Base-by-base conservation (phyloP, 2,888 invertebrate genomes). In the Tyria jacobaeae region DNA sequence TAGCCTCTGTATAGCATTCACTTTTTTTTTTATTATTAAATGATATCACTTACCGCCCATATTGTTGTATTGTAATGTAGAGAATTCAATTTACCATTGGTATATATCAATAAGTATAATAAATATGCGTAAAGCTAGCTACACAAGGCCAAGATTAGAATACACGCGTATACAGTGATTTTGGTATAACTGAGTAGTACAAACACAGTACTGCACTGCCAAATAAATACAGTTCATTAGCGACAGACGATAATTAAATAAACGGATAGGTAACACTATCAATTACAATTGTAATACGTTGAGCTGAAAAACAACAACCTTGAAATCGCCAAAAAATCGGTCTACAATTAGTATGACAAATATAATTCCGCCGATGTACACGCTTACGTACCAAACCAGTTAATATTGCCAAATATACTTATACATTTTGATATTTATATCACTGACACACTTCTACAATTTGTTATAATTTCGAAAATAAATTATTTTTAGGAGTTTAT, bases 231-330 rank as follows among this genome's bases (percentile, higher is more conserved):
- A 81, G 79, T 81, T 79, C 66, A 66, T 62, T 68, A 79, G 75
- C 83, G 82, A 76, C 80, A 81, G 76, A 81, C 81, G 82, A 80
- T 89, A 89, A 92, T 91, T 90, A 88, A 84, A 88, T 88, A 87
- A 87, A 86, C 80, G 83, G 80, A 81, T 77, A 82, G 79, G 82
- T 82, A 88, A 85, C 84, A 81, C 81, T 83, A 87, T 83, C 84
- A 90, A 89, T 88, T 77, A 87, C 76, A 77, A 75, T 76, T 81
- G 79, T 78, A 85, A 76, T 80, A 81, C 72, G 80, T 82, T 80
- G 79, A 83, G 83, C 78, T 81, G 78, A 80, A 84, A 83, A 85
- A 82, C 85, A 91, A 89, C 91, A 91, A 90, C 93, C 91, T 92
- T 93, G 92, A 87, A 77, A 82, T 79, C 80, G 73, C 80, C 84